These are phyloP conservation scores for Poecilia picta DNA, from an alignment of 2,797 vertebrate genomes.

Conservation along the genomic window DNA sequence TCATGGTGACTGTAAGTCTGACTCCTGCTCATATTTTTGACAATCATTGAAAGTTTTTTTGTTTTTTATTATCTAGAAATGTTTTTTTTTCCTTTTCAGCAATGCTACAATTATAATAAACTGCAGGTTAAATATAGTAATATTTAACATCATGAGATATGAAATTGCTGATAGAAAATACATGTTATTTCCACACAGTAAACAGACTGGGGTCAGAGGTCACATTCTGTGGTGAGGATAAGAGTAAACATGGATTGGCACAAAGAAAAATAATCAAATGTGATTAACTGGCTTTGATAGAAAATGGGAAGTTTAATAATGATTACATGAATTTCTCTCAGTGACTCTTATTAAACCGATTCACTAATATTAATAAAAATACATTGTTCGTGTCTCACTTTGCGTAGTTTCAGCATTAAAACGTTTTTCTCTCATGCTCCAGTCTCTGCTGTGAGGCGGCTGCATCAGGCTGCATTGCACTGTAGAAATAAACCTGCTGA, in stretches of 20 bases:
- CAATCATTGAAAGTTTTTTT: background rate
- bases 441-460: background rate
- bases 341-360: background rate
- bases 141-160: background rate
- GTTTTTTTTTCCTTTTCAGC: background rate
- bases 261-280: background rate
- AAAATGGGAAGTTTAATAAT: background rate
- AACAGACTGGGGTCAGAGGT: background rate
- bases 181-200: background rate
- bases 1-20: background rate
- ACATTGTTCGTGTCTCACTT: background rate
- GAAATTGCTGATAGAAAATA: background rate
- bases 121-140: background rate
- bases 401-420: background rate
- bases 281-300: background rate
- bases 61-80: background rate
- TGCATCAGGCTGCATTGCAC: background rate
- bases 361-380: background rate
- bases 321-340: background rate
- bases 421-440: background rate
- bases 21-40: background rate
- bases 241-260: background rate
- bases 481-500: background rate
- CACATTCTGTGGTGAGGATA: background rate
- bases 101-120: background rate